Evolutionary conservation across 1,140 invertebrate genomes (phyloP), one percentile per base, ranked within the genome.

Genomic region (Monomorium pharaonis): DNA sequence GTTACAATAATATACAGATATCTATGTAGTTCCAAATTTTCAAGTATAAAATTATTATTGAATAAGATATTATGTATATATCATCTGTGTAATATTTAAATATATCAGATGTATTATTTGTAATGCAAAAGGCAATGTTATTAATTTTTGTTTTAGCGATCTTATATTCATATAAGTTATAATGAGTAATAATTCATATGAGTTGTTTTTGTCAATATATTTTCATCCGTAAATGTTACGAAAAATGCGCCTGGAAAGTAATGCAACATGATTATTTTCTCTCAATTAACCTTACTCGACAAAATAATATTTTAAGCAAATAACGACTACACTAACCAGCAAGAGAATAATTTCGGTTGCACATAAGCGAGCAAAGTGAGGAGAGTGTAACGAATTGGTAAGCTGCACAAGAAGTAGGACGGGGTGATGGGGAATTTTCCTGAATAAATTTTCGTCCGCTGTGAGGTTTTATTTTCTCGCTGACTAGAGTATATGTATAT

Each of bases 51-150:
- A 75, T 75, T 75, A 14, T 56, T 14, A 42, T 33, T 33, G 49
- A 54, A 74, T 74, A 74, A 21, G 24, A 24, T 24, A 4, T 47
- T 24, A 12, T 47, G 24, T 27, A 33, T 24, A 74, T 74, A 74
- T 72, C 16, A 72, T 49, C 47, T 74, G 2, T 51, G n/a, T 37
- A 42, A 56, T 75, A 37, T 75, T 56, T 42, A 74, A 51, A 75
- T 75, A 56, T 56, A 54, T 54, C n/a, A n/a, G n/a, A n/a, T 74
- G 16, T 75, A 24, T 74, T 74, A 56, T 74, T 56, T 74, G 30
- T 54, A 37, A 37, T 56, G 27, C 9, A 21, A 56, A n/a, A 24
- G 30, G 51, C 51, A 37, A 42, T 75, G 54, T 24, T 51, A 33
- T 72, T 72, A 33, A 72, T 63, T 65, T 54, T 54, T 74, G 27